Evolutionary conservation across 2,888 invertebrate genomes (phyloP).

Genomic region (Tetragonula carbonaria): DNA sequence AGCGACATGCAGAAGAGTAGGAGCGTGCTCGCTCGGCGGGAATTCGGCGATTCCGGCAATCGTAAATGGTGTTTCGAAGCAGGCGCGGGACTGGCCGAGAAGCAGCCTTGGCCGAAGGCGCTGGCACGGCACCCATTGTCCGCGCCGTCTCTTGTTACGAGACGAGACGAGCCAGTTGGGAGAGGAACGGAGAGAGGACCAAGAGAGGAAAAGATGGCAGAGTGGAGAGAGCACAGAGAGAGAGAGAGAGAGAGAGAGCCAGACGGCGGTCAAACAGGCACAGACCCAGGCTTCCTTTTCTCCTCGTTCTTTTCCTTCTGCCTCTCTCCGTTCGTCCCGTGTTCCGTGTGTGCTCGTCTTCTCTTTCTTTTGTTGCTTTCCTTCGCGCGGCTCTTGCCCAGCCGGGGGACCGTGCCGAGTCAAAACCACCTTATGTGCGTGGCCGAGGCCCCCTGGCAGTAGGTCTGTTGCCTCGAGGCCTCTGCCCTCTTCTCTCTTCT

Average conservation of each 20-base stretch:
- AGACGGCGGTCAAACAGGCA: conserved; percentile 72
- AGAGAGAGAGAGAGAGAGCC: conserved; percentile 55
- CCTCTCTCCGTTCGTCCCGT: conserved; percentile 35
- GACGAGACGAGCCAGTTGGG: conserved; percentile 74
- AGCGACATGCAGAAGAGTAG: conserved; percentile 4
- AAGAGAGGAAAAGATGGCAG: conserved; percentile 14
- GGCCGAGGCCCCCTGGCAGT: conserved; percentile 69
- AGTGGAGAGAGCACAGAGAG: conserved; percentile 20
- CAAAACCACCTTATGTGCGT: conserved; percentile 71
- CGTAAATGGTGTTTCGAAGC: conserved; percentile 64
- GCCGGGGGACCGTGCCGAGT: conserved; percentile 68
- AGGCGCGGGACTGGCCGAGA: conserved; percentile 53
- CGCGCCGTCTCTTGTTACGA: conserved; percentile 81
- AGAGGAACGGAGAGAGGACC: conserved; percentile 27
- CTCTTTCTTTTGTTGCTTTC: conserved; percentile 70
- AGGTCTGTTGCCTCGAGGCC: conserved; percentile 70
- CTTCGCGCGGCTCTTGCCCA: conserved; percentile 68
- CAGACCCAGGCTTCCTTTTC: conserved; percentile 61
- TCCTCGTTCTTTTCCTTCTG: conserved; percentile 47
- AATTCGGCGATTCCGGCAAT: conserved; percentile 67
- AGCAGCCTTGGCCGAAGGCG: conserved; percentile 81
- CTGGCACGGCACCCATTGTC: conserved; percentile 82
- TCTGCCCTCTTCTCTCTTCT: conserved; percentile 59
- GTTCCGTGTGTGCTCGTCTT: conserved; percentile 45
- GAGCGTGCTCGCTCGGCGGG: conserved; percentile 14